Percentiles rank a stretch among this genome's conserved stretches.
Conservation (phyloP, 2,888 invertebrate genomes). For the Leucophenga maculata region DNA sequence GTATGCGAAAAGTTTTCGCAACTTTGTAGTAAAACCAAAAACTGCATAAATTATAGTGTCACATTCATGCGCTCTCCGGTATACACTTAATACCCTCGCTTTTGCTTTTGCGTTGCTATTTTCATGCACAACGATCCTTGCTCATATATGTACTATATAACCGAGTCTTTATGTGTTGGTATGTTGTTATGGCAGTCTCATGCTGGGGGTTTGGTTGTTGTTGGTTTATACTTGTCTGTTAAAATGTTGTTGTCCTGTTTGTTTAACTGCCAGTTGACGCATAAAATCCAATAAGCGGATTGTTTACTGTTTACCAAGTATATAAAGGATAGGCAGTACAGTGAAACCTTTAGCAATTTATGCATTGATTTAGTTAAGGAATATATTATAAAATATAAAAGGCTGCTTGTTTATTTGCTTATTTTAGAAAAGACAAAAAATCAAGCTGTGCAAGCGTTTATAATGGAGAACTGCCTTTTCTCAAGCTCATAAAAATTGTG, state of each 20-base stretch:
- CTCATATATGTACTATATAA: not conserved
- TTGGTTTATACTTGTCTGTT: not conserved
- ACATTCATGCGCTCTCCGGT: slow-evolving; percentile 1
- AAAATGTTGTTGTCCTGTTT: not conserved
- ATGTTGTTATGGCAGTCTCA: not conserved
- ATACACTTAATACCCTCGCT: not conserved
- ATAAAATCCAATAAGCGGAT: slow-evolving; percentile 26
- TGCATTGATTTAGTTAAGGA: not conserved
- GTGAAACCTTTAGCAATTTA: not conserved
- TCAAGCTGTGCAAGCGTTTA: no score
- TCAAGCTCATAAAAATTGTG: no score
- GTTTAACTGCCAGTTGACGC: slow-evolving; percentile 20
- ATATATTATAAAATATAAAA: no score
- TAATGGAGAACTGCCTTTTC: no score
- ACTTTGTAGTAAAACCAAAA: slow-evolving; percentile 21
- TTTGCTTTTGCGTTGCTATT: not conserved
- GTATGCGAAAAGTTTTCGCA: not conserved
- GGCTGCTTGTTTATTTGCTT: no score
- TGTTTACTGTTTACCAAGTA: slow-evolving; percentile 9
- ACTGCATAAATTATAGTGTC: slow-evolving; percentile 24
- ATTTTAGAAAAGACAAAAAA: no score
- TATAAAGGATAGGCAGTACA: not conserved
- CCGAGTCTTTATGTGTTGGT: not conserved
- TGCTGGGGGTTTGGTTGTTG: not conserved
- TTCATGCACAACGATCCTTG: not conserved